Evolutionary conservation across 1,140 invertebrate genomes (phyloP).

Genomic region (Parapsyche elsis): DNA sequence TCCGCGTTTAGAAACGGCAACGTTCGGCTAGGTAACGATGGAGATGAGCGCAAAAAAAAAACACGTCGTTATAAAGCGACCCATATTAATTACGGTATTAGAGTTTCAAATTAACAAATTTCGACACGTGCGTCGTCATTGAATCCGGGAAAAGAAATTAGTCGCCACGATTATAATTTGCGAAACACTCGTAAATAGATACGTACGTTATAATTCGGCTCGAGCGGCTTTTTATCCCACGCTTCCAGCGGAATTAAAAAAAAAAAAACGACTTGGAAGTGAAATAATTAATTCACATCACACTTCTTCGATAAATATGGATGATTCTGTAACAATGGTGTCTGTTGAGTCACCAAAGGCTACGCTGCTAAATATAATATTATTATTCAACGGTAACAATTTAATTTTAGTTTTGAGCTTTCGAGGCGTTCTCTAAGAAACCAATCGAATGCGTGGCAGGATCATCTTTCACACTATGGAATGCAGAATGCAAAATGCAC

Average conservation of each 20-base stretch:
- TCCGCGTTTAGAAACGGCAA: constrained; percentile 8
- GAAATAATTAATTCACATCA: constrained; percentile 38
- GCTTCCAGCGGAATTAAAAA: constrained; percentile 6
- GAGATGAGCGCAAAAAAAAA: background rate
- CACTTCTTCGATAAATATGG: constrained; percentile 45
- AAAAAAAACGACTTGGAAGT: constrained; percentile 1
- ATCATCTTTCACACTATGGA: constrained; percentile 5
- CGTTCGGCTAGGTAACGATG: background rate
- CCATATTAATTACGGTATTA: background rate
- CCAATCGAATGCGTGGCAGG: background rate
- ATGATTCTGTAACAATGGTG: constrained; percentile 41
- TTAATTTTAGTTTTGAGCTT: background rate
- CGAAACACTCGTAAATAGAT: too few relatives aligned
- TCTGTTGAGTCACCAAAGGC: constrained; percentile 29
- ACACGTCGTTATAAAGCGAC: background rate
- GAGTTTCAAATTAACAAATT: too few relatives aligned
- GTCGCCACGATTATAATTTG: too few relatives aligned
- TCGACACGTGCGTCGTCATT: too few relatives aligned
- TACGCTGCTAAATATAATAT: background rate
- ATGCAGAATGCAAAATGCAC: background rate
- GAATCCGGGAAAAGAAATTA: too few relatives aligned
- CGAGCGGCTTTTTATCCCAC: background rate
- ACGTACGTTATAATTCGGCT: background rate
- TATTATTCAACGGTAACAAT: background rate
- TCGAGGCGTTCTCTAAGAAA: too few relatives aligned